Evolutionary conservation across 2,888 invertebrate species (phyloP), one percentile per base, ranked within the genome.

Genomic region (Drosophila neonasuta): DNA sequence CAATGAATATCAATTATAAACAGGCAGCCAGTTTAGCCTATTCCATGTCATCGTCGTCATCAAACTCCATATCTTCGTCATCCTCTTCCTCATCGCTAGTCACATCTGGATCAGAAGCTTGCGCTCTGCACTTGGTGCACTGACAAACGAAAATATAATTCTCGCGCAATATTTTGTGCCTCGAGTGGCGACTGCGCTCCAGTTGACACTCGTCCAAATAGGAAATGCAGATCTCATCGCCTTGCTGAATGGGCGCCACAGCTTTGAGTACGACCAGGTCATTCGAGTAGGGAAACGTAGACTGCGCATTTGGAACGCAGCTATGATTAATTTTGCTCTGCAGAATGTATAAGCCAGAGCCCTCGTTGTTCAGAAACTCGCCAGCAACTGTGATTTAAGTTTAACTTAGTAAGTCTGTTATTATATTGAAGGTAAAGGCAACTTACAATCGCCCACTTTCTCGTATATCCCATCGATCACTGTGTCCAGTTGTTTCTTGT

Each of bases 311-410:
- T 0, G 98, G 97, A 0, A 92, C 90, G 88, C 99, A 99, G 83
- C 96, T 97, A 91, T 99, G 99, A 91, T 99, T 99, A 77, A 96
- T 95, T 45, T 95, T 93, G 88, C 97, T 97, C 89, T 98, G 98
- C n/a, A 96, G 88, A 24, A 92, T 90, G 90, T 95, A 99, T 0
- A 99, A 91, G 0, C 96, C 98, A 0, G 97, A 96, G 0, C 98
- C 98, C 92, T 98, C 98, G 75, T 95, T 96, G 90, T 98, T 96
- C 15, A 98, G 91, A 90, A 98, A 98, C 69, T 94, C 93, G 63
- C 91, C 91, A 80, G 90, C 89, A 75, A 90, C 91, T 91, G 30
- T 10, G 11, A 0, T 13, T 13, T 17, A n/a, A 1, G 9, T 36
- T 2, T 2, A 5, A 20, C 17, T 20, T 29, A 10, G 2, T 0